phyloP scores from a whole-genome alignment of 2,113 vertebrate species.

The Macaca fascicularis region DNA sequence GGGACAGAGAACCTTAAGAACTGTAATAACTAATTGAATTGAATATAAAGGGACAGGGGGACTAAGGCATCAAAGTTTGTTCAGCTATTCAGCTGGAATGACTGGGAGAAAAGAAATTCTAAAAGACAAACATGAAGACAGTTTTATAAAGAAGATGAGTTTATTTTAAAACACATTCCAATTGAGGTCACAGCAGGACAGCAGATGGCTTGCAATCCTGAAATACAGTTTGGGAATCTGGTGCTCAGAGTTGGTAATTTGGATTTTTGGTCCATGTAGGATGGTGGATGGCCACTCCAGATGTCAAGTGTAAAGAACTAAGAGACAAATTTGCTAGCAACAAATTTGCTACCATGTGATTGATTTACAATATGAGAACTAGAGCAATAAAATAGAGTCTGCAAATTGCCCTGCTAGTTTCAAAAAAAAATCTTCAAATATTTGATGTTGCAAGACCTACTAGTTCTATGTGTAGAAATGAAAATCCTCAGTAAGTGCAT shows the following conservation, averaged over 20 bases:
- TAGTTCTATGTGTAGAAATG: neutral
- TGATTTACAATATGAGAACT: neutral
- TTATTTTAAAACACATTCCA: slow-evolving; percentile 50
- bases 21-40: neutral
- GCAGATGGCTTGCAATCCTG: neutral
- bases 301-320: neutral
- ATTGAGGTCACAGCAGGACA: slow-evolving; percentile 24
- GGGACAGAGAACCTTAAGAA: neutral
- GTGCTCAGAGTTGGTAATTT: neutral
- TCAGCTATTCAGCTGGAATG: neutral
- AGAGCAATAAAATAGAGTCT: neutral
- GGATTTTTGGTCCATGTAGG: neutral
- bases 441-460: neutral
- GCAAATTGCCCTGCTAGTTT: neutral
- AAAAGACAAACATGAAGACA: slow-evolving; percentile 27
- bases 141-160: slow-evolving; percentile 19
- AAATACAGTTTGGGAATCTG: slow-evolving; percentile 22
- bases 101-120: neutral
- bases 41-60: neutral
- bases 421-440: neutral
- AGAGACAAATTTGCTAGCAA: neutral
- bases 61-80: neutral
- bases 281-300: neutral
- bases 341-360: neutral
- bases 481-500: neutral